Evolutionary conservation across 2,113 vertebrate species (phyloP), one percentile per base, ranked within the genome.

Genomic region (Pionites leucogaster): DNA sequence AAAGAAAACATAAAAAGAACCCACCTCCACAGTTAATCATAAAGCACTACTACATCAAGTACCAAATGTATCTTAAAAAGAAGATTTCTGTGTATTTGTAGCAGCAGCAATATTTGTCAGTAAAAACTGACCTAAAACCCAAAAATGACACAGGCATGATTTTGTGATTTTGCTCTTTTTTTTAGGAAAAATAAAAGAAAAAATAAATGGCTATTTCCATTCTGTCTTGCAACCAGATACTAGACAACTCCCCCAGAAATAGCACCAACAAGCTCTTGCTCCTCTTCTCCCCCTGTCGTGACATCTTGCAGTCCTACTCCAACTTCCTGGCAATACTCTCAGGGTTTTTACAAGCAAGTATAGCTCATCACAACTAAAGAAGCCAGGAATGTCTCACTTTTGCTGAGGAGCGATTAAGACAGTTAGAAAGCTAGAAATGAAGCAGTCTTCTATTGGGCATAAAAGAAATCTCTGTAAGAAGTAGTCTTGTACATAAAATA

Each of bases 281-380:
- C 27, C 13, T 81, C 16, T 53, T 68, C 79, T 60, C 57, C 71
- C 20, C n/a, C 65, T 52, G 33, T 5, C 53, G 37, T 70, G 59
- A 41, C 47, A 91, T 18, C 33, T 39, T 41, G 46, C 31, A 84
- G 46, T 62, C 25, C 18, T 63, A 59, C 15, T 75, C 44, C 46
- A 75, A 46, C 25, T 55, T 60, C 2, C 53, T 0, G 0, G 15
- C 37, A 78, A 59, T 39, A n/a, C n/a, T 63, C 22, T 59, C 4
- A 0, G 41, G 4, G 4, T 6, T 94, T 84, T 81, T 39, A 69
- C 37, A 78, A 74, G 44, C 35, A 71, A 92, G 11, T 78, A 81
- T 13, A 78, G 42, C 7, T 63, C 37, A 52, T 29, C 52, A 22
- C 18, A 79, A 44, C 5, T 60, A 12, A 82, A 79, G 16, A 46